These are phyloP conservation scores for Papilio machaon DNA, from an alignment of 1,140 invertebrate genomes.

Conservation along the genomic window DNA sequence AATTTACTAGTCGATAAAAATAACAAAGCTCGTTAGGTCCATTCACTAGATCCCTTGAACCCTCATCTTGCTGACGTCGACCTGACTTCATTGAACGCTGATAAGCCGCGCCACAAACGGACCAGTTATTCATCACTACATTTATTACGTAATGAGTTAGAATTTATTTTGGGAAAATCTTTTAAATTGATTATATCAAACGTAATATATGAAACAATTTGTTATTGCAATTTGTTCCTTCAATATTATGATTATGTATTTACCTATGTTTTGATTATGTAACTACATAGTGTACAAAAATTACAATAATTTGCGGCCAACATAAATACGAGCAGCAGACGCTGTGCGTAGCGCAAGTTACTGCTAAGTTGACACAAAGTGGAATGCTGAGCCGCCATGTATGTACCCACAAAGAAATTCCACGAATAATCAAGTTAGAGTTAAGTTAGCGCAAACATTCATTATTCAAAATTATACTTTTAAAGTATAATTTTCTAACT, in stretches of 20 bases:
- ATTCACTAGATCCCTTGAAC: not conserved
- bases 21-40: not conserved
- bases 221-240: too few species aligned
- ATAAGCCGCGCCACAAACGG: not conserved
- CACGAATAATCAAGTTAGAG: not conserved
- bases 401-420: slow-evolving; percentile 11
- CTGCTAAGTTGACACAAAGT: not conserved
- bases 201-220: too few species aligned
- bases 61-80: not conserved
- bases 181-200: not conserved
- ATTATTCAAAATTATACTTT: not conserved
- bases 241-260: too few species aligned
- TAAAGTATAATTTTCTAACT: not conserved
- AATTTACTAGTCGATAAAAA: not conserved
- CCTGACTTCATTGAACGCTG: not conserved
- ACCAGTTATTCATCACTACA: not conserved
- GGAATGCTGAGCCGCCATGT: not conserved
- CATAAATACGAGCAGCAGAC: not conserved
- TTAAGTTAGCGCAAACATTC: not conserved
- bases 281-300: not conserved
- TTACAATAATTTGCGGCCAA: not conserved
- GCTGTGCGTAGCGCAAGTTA: not conserved
- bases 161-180: not conserved
- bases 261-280: not conserved
- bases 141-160: not conserved